Evolutionary conservation across 2,113 vertebrate species (phyloP), one percentile per base, ranked within the genome.

Genomic region (Paratilapia polleni): DNA sequence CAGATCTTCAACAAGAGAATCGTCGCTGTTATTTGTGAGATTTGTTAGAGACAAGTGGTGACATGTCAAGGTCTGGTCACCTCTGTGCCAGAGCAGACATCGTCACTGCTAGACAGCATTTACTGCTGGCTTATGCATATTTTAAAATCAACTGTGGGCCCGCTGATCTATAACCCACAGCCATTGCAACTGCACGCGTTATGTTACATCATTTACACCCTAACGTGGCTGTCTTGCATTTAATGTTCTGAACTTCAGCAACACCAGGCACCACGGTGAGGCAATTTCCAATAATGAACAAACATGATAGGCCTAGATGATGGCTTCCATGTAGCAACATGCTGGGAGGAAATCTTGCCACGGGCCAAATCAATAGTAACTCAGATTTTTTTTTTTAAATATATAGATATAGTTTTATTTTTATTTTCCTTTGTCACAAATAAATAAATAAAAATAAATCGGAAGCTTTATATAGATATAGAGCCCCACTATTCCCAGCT

Each of bases 131-230:
- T 28, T 26, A 34, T 7, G 68, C 63, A 61, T 28, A 52, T 59
- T 77, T 78, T 24, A n/a, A 49, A 82, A 52, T 52, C 70, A 81
- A 20, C 8, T 28, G 34, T 2, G 24, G 12, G 54, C 36, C 63
- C 43, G 76, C 52, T 86, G 75, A 76, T 87, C 58, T 63, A 47
- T 57, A 54, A 43, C 47, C 26, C 24, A 59, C 24, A 10, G 17
- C 6, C 3, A 13, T 26, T 78, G 81, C 85, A 87, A 87, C 77
- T 77, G 59, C 28, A 4, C 60, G 19, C 78, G 68, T 82, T 11
- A 2, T 5, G 52, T 92, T 89, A 70, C 89, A 88, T 88, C 83
- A 92, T 49, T 66, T 36, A 31, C 17, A 41, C 47, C 6, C 36
- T 2, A n/a, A 34, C 43, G 52, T 24, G 70, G 15, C 26, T 68